A percentile compares a stretch with the other conserved stretches of the same genome.
These are phyloP conservation scores for Chelonus insularis DNA, from an alignment of 1,140 invertebrate genomes.

Conservation along the genomic window DNA sequence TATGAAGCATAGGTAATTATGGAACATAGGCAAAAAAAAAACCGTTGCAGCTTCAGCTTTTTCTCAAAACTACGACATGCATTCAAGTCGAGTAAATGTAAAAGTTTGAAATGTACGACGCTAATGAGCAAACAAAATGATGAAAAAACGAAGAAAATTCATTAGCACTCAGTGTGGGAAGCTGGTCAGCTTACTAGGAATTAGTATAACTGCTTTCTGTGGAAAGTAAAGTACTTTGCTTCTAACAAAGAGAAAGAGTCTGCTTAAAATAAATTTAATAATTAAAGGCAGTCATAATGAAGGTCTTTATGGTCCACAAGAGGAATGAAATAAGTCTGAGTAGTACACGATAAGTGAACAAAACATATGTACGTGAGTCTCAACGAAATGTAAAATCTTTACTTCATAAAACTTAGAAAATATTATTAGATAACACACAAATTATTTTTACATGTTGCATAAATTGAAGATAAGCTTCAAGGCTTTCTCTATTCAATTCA, in stretches of 20 bases:
- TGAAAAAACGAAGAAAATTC: constrained; percentile 55
- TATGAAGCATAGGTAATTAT: not conserved
- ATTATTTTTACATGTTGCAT: too few species aligned
- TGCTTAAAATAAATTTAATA: constrained; percentile 56
- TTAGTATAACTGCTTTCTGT: constrained; percentile 52
- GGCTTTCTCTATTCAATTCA: too few species aligned
- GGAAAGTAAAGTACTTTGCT: constrained; percentile 32
- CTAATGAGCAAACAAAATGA: constrained; percentile 51
- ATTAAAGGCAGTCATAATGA: constrained; percentile 56
- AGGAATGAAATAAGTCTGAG: constrained; percentile 7
- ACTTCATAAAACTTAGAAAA: not conserved
- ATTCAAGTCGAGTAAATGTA: constrained; percentile 1
- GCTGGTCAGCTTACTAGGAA: constrained; percentile 45
- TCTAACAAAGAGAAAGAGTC: not conserved
- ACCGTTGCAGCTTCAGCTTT: too few species aligned
- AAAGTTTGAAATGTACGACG: constrained; percentile 40
- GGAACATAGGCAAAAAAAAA: constrained; percentile 1
- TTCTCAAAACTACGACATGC: not conserved
- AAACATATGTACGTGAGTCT: constrained; percentile 9
- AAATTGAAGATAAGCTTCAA: too few species aligned
- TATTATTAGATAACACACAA: not conserved
- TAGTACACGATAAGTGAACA: too few species aligned
- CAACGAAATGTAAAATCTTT: not conserved
- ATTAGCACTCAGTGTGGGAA: constrained; percentile 42
- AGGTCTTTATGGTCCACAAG: constrained; percentile 44